phyloP scores from a whole-genome alignment of 2,888 invertebrate genomes.

The Himalopsyche tibetana region DNA sequence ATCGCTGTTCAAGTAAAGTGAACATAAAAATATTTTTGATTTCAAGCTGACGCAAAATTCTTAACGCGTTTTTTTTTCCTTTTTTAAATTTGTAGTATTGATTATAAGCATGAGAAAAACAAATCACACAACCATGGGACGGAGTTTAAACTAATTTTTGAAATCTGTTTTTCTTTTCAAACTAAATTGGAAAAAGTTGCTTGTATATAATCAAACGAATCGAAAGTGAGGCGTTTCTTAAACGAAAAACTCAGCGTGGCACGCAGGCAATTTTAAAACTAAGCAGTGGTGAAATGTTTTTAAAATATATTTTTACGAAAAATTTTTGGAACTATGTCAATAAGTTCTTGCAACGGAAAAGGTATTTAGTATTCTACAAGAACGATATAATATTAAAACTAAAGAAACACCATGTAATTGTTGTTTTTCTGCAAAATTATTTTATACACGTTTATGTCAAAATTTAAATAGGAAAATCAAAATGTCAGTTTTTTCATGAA shows the following conservation, averaged over 20 bases:
- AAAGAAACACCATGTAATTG: no score
- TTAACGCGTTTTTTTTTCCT: not conserved
- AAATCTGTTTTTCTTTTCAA: constrained; percentile 26
- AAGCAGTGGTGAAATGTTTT: constrained; percentile 28
- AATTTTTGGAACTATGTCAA: no score
- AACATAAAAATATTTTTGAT: no score
- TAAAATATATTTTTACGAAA: constrained; percentile 28
- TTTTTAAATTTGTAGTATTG: not conserved
- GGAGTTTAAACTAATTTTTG: constrained; percentile 1
- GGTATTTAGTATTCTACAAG: no score
- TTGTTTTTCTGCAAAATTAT: no score
- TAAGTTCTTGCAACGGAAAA: no score
- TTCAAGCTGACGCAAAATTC: no score
- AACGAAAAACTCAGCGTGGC: constrained; percentile 12
- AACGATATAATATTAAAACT: no score
- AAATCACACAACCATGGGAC: not conserved
- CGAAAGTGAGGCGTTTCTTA: constrained; percentile 38
- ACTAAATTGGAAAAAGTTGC: constrained; percentile 37
- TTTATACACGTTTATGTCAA: no score
- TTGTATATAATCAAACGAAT: constrained; percentile 22
- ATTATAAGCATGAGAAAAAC: not conserved
- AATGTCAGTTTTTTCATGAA: no score
- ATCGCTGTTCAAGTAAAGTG: no score
- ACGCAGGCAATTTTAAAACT: constrained; percentile 38
- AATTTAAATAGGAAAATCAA: no score